A percentile compares a stretch with the other conserved stretches of the same genome.
Conservation (phyloP, 2,113 vertebrate species). For the Nycticebus coucang region DNA sequence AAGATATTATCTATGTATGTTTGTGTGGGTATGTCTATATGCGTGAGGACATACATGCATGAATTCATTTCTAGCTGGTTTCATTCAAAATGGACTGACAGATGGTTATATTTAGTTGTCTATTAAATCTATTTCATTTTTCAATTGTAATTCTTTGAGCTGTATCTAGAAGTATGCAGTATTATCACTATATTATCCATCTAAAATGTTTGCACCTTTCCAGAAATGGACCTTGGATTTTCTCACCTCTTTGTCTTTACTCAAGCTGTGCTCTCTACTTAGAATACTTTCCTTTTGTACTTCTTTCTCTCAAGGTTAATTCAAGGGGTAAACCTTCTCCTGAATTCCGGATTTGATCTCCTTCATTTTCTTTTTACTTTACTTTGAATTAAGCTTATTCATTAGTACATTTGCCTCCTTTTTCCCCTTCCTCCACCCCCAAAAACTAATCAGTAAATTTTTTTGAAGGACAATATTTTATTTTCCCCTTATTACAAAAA, state of each 20-base stretch:
- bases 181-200: neutral
- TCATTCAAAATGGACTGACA: neutral
- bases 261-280: neutral
- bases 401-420: neutral
- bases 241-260: neutral
- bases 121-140: neutral
- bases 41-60: neutral
- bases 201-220: neutral
- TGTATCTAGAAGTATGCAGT: neutral
- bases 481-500: neutral
- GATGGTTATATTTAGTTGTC: neutral
- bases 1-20: neutral
- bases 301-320: neutral
- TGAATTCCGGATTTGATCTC: neutral
- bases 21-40: neutral
- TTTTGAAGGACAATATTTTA: conserved; percentile 11
- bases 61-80: neutral
- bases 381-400: conserved; percentile 15
- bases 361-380: conserved; percentile 1
- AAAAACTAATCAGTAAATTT: neutral
- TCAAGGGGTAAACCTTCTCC: neutral
- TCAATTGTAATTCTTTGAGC: neutral
- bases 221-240: neutral
- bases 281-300: neutral
- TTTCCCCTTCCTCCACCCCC: neutral